Evolutionary conservation across 1,140 invertebrate species (phyloP), one percentile per base, ranked within the genome.

Genomic region (Trichomalopsis sarcophagae): DNA sequence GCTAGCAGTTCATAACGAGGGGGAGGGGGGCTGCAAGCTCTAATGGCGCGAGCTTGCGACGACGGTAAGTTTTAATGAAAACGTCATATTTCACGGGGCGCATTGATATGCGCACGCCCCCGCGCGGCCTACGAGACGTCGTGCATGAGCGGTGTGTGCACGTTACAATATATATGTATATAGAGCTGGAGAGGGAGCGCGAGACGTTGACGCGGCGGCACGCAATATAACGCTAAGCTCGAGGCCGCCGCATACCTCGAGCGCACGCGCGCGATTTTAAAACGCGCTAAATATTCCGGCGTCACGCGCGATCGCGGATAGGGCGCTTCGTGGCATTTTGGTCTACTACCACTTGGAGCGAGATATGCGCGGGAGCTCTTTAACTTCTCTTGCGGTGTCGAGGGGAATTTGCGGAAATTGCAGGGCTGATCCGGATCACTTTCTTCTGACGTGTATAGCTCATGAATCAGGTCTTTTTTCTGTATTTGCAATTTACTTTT

Each of bases 51-150:
- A 74, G 82, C 68, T 78, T 81, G 77, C 82, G n/a, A 81, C 84
- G 87, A 81, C 86, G 76, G 86, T 87, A 89, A 90, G 87, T 90
- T 90, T 90, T 90, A 89, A 89, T 90, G 89, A 89, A 91, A 90
- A 89, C 83, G 88, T 90, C 87, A 87, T 88, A 88, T 88, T 89
- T 89, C 87, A 88, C 75, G 23, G 74, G 68, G 81, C 75, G 84
- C 88, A 90, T 90, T 90, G 90, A 90, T 89, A 90, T 89, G 88
- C 86, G 83, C 88, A 75, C 82, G 21, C 68, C 68, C 68, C 2
- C 27, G 17, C 13, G 68, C 68, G 13, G 23, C 30, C 55, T 55
- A 55, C 50, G 50, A 62, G 17, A 62, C 55, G 55, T 62, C 55
- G 55, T n/a, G 21, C 55, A n/a, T 17, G 55, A 7, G 6, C 17